phyloP scores from a whole-genome alignment of 2,888 invertebrate species.

The Resseliella maxima region DNA sequence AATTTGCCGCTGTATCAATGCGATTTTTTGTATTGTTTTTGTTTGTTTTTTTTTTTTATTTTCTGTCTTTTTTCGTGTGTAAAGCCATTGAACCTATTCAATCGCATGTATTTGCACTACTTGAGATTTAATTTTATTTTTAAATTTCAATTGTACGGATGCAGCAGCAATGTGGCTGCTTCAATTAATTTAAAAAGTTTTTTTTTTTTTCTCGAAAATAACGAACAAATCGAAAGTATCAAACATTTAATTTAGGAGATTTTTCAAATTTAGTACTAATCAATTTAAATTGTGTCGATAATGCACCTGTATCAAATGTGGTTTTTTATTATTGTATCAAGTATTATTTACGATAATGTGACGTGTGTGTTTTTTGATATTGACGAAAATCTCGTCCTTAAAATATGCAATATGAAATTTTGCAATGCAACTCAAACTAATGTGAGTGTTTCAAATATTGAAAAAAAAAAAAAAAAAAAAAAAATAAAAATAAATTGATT shows the following conservation, averaged over 20 bases:
- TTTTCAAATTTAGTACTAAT: no score
- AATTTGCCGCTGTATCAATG: conserved; percentile 25
- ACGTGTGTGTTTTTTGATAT: background rate
- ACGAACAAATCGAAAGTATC: background rate
- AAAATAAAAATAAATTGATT: background rate
- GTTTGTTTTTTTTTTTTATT: background rate
- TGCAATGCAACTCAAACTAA: background rate
- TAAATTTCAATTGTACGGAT: background rate
- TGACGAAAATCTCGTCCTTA: conserved; percentile 20
- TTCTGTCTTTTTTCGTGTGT: background rate
- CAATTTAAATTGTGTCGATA: background rate
- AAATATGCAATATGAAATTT: conserved; percentile 41
- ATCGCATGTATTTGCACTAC: background rate
- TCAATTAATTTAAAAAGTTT: background rate
- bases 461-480: no score
- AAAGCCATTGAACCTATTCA: background rate
- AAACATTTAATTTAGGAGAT: no score
- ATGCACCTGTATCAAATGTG: conserved; percentile 16
- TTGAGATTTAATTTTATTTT: background rate
- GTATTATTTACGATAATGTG: background rate
- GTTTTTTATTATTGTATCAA: background rate
- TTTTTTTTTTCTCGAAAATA: no score
- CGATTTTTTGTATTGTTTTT: background rate
- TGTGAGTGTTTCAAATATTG: background rate
- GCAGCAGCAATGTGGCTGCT: background rate